Conservation (phyloP, 2,888 invertebrate species). For the Nycteola revayana region DNA sequence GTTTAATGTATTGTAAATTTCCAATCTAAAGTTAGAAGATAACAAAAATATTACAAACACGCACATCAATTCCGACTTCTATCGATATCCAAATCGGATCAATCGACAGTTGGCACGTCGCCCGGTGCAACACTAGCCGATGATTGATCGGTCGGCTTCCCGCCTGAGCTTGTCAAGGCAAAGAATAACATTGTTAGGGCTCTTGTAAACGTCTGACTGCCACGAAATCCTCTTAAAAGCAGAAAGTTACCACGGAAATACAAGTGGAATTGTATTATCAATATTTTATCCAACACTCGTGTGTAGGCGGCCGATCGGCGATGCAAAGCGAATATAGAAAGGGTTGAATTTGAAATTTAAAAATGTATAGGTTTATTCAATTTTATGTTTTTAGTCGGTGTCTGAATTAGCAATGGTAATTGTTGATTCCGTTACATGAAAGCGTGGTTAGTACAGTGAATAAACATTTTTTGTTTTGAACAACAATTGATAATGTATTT, state of each 20-base stretch:
- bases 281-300: slow-evolving; percentile 27
- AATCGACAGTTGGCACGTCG: slow-evolving; percentile 42
- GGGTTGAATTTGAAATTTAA: slow-evolving; percentile 31
- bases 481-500: no score
- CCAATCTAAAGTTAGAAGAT: no score
- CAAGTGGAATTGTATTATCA: slow-evolving; percentile 35
- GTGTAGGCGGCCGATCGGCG: slow-evolving; percentile 14
- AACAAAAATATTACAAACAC: no score
- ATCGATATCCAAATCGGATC: slow-evolving; percentile 39
- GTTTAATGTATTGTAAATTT: no score
- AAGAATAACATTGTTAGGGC: slow-evolving; percentile 77
- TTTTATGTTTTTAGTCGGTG: slow-evolving; percentile 13
- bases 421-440: slow-evolving; percentile 9
- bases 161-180: slow-evolving; percentile 66
- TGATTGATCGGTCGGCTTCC: slow-evolving; percentile 71
- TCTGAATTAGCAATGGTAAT: slow-evolving; percentile 31
- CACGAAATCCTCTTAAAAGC: slow-evolving; percentile 65
- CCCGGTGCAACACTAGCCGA: slow-evolving; percentile 53
- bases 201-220: slow-evolving; percentile 71
- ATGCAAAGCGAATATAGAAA: slow-evolving; percentile 23
- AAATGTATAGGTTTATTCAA: slow-evolving; percentile 16
- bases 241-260: slow-evolving; percentile 40
- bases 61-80: slow-evolving; percentile 13
- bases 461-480: slow-evolving; percentile 3
- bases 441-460: slow-evolving; percentile 7